Conservation (phyloP, 2,888 invertebrate species). For the Aelia acuminata region DNA sequence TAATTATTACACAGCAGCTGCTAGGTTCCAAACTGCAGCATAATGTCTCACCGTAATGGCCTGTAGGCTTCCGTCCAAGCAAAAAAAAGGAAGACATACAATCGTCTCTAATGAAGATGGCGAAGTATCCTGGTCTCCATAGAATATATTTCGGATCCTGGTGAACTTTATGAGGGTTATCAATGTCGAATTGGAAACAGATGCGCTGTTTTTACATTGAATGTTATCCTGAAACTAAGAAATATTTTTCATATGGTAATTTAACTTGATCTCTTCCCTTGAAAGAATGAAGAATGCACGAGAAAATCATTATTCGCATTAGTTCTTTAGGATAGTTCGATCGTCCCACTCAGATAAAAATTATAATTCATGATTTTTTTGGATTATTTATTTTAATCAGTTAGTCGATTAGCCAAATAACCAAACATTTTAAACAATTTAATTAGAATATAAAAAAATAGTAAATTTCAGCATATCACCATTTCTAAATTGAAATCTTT, state of each 20-base stretch:
- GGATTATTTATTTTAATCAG: too few relatives aligned
- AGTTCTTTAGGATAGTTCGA: too few relatives aligned
- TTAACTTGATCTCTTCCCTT: too few relatives aligned
- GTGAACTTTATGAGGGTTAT: neutral
- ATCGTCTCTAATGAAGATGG: constrained; percentile 40
- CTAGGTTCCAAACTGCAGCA: neutral
- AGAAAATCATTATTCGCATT: too few relatives aligned
- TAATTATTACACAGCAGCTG: constrained; percentile 34
- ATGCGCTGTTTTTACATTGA: neutral
- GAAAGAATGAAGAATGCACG: too few relatives aligned
- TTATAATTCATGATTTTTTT: too few relatives aligned
- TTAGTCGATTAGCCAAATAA: too few relatives aligned
- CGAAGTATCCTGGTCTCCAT: neutral
- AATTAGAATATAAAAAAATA: too few relatives aligned
- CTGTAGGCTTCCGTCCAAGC: neutral
- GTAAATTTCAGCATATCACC: too few relatives aligned
- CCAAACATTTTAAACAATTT: too few relatives aligned
- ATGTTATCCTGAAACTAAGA: neutral
- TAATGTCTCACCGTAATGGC: constrained; percentile 34
- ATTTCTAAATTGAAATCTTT: too few relatives aligned
- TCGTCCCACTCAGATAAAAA: too few relatives aligned
- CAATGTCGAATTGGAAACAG: neutral
- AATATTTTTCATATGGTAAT: neutral
- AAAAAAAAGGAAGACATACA: neutral
- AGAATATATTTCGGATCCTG: neutral